Conservation (phyloP, 2,797 vertebrate species). For the Decapterus maruadsi region DNA sequence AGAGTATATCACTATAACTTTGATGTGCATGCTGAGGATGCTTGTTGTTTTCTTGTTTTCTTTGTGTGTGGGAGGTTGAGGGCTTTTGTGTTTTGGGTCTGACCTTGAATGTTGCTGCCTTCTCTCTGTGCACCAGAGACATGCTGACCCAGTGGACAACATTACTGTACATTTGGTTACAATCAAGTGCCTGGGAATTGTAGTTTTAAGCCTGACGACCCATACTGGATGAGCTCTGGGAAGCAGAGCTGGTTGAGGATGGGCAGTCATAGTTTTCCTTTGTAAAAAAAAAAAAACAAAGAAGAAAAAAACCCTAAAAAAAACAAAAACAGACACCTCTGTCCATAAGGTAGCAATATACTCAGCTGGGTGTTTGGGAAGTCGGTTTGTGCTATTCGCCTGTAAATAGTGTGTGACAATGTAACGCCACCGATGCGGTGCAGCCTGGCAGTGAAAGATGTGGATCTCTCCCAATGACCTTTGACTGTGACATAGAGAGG, state of each 20-base stretch:
- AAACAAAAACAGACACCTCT: constrained; percentile 62
- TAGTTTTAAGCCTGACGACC: constrained; percentile 69
- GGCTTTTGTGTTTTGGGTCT: constrained; percentile 62
- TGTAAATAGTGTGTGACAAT: constrained; percentile 63
- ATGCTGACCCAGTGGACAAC: constrained; percentile 72
- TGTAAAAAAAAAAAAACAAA: constrained; percentile 30
- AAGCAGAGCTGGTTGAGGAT: constrained; percentile 26
- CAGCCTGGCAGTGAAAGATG: constrained; percentile 62
- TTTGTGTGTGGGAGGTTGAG: constrained; percentile 51
- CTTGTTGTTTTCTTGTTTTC: constrained; percentile 53
- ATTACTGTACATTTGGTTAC: constrained; percentile 76
- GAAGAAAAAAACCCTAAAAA: constrained; percentile 6
- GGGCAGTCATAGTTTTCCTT: constrained; percentile 52
- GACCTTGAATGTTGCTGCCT: constrained; percentile 79
- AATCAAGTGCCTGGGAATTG: constrained; percentile 87
- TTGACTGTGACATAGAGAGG: constrained; percentile 84
- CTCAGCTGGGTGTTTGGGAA: constrained; percentile 52
- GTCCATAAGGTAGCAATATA: constrained; percentile 79
- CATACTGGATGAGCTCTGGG: constrained; percentile 36
- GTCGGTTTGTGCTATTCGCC: constrained; percentile 50
- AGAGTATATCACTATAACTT: constrained; percentile 75
- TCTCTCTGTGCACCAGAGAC: constrained; percentile 73
- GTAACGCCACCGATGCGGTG: constrained; percentile 53
- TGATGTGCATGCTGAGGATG: constrained; percentile 80
- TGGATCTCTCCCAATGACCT: constrained; percentile 82